Base-by-base conservation (phyloP, 1,140 invertebrate species). In the Lordiphosa collinella region DNA sequence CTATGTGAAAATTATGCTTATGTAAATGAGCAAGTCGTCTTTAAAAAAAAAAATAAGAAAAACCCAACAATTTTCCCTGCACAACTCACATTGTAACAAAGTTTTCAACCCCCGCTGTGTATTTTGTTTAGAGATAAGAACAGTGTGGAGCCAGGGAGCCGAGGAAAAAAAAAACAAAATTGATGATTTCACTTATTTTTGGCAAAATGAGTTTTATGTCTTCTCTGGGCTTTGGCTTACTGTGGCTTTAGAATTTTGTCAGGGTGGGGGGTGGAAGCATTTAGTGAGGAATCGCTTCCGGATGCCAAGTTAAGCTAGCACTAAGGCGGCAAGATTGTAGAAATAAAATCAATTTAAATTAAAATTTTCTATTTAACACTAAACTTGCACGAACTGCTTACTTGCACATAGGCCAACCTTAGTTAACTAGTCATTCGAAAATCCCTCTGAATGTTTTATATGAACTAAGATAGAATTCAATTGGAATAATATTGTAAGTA, bases 1-100 rank as follows among this genome's bases (percentile, higher is more conserved):
- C 71, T 84, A 85, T 84, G 79, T 84, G 78, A 59, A 84, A 84
- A 84, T 84, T 84, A 85, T 84, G 78, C 79, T 84, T 84, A 84
- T 84, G 78, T 84, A 84, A 84, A 84, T 84, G 78, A 78, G 78
- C 41, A 43, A 53, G 47, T 46, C 35, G 67, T 52, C 53, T 67
- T 67, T 62, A 50, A 53, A 54, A 37, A 8, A 11, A 36, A 49
- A 49, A 49, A 18, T n/a, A n/a, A 36, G 18, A 35, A 35, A n/a
- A 37, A n/a, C 14, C 31, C 16, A 49, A 36, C 32, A 36, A n/a
- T 34, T 18, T 48, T 25, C 25, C 11, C 22, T 32, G 49, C 57
- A 44, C 22, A 59, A 47, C 49, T 41, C 22, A 69, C 46, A 70
- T 69, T 32, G 51, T 70, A 73, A 67, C 72, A 60, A 78, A 70